These are phyloP conservation scores for Epinotia ramella DNA, from an alignment of 2,888 invertebrate genomes.

Conservation along the genomic window DNA sequence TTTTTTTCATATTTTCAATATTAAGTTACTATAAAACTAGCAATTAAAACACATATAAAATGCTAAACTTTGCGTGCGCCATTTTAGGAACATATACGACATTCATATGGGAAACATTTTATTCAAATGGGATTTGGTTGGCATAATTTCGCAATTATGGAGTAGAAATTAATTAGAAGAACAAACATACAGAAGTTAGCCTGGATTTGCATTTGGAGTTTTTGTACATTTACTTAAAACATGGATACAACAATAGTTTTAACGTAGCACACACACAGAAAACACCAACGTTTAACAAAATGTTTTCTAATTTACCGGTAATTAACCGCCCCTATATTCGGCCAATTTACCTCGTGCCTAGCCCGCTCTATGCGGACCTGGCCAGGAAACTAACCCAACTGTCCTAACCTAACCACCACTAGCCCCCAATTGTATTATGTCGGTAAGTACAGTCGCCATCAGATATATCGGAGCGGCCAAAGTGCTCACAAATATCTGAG, in stretches of 20 bases:
- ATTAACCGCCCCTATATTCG: too few species aligned
- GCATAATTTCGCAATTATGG: slow-evolving; percentile 37
- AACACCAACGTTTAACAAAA: too few species aligned
- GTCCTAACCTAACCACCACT: too few species aligned
- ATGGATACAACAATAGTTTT: not conserved
- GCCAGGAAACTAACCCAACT: too few species aligned
- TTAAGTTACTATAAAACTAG: slow-evolving; percentile 50
- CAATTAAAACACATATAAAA: slow-evolving; percentile 52
- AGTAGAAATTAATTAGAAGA: slow-evolving; percentile 28
- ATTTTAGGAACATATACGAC: slow-evolving; percentile 48
- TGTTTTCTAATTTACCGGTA: too few species aligned
- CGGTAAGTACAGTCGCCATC: too few species aligned
- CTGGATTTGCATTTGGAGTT: slow-evolving; percentile 22
- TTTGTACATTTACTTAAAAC: not conserved
- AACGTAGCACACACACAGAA: not conserved
- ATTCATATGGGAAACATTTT: slow-evolving; percentile 49
- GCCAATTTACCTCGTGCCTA: too few species aligned
- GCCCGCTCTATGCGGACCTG: too few species aligned
- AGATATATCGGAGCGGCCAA: too few species aligned
- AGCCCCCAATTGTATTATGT: too few species aligned
- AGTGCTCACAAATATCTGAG: too few species aligned
- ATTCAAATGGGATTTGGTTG: slow-evolving; percentile 48
- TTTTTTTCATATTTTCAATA: slow-evolving; percentile 41
- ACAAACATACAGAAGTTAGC: slow-evolving; percentile 6
- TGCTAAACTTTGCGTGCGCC: slow-evolving; percentile 56